These are phyloP conservation scores for Glaucopsyche alexis DNA, from an alignment of 2,888 invertebrate genomes.

Conservation along the genomic window DNA sequence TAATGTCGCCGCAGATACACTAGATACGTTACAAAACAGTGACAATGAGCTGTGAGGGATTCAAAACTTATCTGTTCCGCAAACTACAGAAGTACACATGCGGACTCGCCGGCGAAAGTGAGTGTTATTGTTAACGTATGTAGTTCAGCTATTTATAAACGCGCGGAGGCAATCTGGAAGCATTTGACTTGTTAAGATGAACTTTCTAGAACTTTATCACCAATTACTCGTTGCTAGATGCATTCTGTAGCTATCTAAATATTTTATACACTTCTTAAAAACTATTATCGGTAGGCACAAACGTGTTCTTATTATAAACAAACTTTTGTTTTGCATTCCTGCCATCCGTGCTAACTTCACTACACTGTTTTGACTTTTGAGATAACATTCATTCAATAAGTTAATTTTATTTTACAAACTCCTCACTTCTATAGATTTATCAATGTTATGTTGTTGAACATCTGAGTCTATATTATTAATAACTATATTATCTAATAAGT, in stretches of 20 bases:
- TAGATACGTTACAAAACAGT: neutral
- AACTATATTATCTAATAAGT: neutral
- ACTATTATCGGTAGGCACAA: neutral
- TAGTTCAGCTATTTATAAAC: constrained; percentile 42
- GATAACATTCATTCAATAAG: neutral
- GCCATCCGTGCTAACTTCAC: neutral
- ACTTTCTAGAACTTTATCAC: constrained; percentile 18
- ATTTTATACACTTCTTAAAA: too few species aligned
- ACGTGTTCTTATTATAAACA: constrained; percentile 15
- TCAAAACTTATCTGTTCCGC: constrained; percentile 69
- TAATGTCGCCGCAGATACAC: constrained; percentile 52
- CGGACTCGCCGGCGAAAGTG: constrained; percentile 73
- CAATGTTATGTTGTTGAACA: neutral
- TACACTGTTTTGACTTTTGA: neutral
- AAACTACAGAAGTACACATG: constrained; percentile 76
- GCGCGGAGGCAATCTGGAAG: constrained; percentile 38
- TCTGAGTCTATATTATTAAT: neutral
- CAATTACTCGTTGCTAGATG: neutral
- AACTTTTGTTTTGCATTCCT: neutral
- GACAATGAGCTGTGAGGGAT: constrained; percentile 70
- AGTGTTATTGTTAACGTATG: constrained; percentile 46
- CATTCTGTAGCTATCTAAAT: too few species aligned
- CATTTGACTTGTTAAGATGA: constrained; percentile 30
- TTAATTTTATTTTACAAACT: neutral
- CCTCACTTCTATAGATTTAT: constrained; percentile 1